phyloP scores from a whole-genome alignment of 2,888 invertebrate species.

The Mellilla xanthometata region DNA sequence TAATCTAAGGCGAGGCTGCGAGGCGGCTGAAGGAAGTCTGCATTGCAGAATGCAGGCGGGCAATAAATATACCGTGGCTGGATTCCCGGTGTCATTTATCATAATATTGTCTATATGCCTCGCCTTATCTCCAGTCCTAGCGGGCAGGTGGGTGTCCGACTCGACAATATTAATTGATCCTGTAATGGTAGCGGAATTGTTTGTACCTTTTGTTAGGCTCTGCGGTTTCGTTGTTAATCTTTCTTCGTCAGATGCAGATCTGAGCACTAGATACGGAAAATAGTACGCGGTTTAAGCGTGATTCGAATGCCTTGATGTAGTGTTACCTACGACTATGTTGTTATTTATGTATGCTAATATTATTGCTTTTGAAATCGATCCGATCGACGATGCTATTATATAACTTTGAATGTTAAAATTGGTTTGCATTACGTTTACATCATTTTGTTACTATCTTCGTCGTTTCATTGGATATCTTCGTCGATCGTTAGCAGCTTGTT shows the following conservation, averaged over 20 bases:
- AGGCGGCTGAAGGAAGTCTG: conserved; percentile 17
- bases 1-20: conserved; percentile 37
- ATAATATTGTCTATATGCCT: conserved; percentile 64
- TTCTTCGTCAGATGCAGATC: conserved; percentile 30
- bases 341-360: conserved; percentile 10
- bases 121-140: conserved; percentile 51
- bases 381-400: conserved; percentile 4
- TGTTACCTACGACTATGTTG: conserved; percentile 4
- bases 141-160: conserved; percentile 63
- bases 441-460: not conserved
- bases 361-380: conserved; percentile 4
- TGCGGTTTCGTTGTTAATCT: conserved; percentile 28
- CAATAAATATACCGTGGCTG: conserved; percentile 51
- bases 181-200: conserved; percentile 48
- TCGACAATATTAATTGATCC: conserved; percentile 64
- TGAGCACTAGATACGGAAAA: conserved; percentile 12
- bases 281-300: conserved; percentile 1
- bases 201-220: conserved; percentile 39
- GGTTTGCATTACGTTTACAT: not conserved
- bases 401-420: not conserved
- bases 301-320: conserved; percentile 15
- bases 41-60: conserved; percentile 36
- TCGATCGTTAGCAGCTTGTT: conserved; percentile 2
- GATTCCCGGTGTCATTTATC: conserved; percentile 63
- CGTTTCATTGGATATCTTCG: too few species aligned